Percentiles rank a stretch among this genome's conserved stretches.
phyloP scores from a whole-genome alignment of 2,888 invertebrate genomes.

The Halocaridina rubra region DNA sequence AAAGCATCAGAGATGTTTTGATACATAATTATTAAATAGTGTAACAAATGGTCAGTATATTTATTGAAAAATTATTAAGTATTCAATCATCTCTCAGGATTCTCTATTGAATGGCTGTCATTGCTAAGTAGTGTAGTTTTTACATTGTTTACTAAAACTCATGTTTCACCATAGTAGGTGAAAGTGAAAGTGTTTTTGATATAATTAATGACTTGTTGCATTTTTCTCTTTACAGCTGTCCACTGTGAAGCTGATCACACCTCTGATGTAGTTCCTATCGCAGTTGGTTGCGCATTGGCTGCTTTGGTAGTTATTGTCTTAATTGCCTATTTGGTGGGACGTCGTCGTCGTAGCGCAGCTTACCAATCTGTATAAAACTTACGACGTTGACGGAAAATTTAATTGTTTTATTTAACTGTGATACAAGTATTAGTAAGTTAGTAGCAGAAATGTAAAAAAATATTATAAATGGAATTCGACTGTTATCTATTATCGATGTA shows the following conservation, averaged over 20 bases:
- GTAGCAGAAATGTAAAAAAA: too few species aligned
- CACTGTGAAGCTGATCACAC: constrained; percentile 64
- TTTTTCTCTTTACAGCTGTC: constrained; percentile 40
- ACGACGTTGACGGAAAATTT: not conserved
- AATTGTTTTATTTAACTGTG: not conserved
- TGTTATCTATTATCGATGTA: too few species aligned
- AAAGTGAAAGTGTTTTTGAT: not conserved
- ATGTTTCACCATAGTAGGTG: too few species aligned
- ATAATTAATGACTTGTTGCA: too few species aligned
- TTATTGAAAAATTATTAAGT: not conserved
- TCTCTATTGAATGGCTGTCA: too few species aligned
- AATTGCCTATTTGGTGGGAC: constrained; percentile 91
- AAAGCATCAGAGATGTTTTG: too few species aligned
- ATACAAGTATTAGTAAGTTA: not conserved
- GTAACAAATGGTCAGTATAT: not conserved
- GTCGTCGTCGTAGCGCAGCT: constrained; percentile 85
- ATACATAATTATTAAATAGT: too few species aligned
- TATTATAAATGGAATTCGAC: too few species aligned
- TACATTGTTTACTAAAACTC: too few species aligned
- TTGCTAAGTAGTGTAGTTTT: too few species aligned
- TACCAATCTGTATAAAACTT: constrained; percentile 84
- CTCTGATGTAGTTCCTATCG: constrained; percentile 94
- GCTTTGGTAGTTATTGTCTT: constrained; percentile 91
- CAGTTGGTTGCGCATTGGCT: constrained; percentile 93
- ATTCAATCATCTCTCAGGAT: too few species aligned